Conservation (phyloP, 1,140 invertebrate species). For the Drosophila sturtevanti region DNA sequence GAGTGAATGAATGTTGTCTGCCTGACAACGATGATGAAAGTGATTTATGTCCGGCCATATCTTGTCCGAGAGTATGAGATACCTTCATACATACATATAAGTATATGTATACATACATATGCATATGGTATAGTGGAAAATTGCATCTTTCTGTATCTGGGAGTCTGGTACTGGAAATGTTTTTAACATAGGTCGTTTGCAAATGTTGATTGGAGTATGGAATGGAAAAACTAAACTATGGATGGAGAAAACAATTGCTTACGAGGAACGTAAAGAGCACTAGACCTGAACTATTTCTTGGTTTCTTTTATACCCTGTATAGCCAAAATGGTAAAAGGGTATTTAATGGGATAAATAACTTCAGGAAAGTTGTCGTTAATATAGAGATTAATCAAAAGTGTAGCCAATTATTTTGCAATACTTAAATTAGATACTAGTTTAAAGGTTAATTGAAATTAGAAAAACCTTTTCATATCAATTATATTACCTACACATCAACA, state of each 20-base stretch:
- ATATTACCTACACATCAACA: no score
- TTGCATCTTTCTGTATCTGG: conserved; percentile 26
- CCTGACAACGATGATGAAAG: conserved; percentile 60
- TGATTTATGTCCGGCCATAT: conserved; percentile 60
- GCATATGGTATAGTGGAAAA: neutral
- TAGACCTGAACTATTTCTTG: conserved; percentile 62
- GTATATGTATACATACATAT: no score
- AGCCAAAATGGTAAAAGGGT: conserved; percentile 28
- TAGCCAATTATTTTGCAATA: no score
- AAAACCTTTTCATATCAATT: no score
- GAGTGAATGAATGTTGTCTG: no score
- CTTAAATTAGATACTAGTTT: no score
- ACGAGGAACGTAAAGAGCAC: conserved; percentile 57
- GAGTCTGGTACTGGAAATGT: conserved; percentile 40
- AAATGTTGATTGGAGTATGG: neutral
- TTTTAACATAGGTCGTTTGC: conserved; percentile 22
- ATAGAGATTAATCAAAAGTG: no score
- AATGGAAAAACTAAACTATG: conserved; percentile 22
- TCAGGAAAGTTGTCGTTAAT: no score
- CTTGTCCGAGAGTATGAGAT: neutral
- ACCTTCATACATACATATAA: no score
- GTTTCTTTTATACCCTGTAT: conserved; percentile 23
- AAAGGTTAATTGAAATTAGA: no score
- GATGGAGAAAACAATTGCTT: conserved; percentile 46
- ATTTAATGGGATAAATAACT: no score